Evolutionary conservation across 2,113 vertebrate species (phyloP).

Genomic region (Sterna hirundo): DNA sequence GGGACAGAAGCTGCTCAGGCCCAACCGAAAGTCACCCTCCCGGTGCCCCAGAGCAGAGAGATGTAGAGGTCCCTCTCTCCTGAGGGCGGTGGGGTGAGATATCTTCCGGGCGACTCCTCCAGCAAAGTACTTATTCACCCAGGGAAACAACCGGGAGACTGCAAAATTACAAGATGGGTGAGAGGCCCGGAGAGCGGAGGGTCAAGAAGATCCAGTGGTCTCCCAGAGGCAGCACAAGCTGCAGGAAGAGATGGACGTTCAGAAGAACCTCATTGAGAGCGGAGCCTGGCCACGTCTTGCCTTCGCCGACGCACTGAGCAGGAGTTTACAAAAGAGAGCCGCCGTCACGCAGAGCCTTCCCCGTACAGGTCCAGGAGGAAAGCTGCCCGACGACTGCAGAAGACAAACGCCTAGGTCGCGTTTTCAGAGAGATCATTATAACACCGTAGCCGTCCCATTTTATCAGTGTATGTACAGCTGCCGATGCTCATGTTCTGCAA

Average conservation of each 20-base stretch:
- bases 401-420: slow-evolving; percentile 39
- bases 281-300: not conserved
- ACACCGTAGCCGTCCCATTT: not conserved
- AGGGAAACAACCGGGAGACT: not conserved
- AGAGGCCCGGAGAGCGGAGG: not conserved
- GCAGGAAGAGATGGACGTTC: not conserved
- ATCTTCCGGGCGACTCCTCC: not conserved
- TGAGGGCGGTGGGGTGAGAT: not conserved
- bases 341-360: slow-evolving; percentile 62
- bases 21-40: not conserved
- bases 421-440: slow-evolving; percentile 34
- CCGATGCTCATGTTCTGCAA: slow-evolving; percentile 75
- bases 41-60: not conserved
- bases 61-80: not conserved
- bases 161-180: not conserved
- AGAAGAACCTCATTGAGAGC: not conserved
- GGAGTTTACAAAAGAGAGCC: slow-evolving; percentile 73
- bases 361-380: slow-evolving; percentile 58
- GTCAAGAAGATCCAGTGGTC: not conserved
- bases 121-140: not conserved
- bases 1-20: not conserved
- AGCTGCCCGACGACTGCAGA: slow-evolving; percentile 72
- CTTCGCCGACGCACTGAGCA: slow-evolving; percentile 1
- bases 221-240: not conserved
- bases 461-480: slow-evolving; percentile 63